Base-by-base conservation (phyloP, 2,797 vertebrate genomes). In the Siniperca undulata region DNA sequence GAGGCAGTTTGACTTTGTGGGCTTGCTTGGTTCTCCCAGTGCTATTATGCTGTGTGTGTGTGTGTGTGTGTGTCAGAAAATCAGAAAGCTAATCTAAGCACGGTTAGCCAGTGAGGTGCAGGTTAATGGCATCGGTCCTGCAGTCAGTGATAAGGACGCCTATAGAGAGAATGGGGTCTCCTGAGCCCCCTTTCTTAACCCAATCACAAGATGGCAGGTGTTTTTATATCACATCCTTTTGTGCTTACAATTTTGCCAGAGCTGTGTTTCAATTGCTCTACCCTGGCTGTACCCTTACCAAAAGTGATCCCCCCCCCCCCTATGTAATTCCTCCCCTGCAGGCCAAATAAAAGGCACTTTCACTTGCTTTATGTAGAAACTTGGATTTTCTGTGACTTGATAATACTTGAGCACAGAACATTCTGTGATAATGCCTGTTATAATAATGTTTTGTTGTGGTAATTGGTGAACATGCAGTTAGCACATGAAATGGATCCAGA, bases 41-140 rank as follows among this genome's bases (percentile, higher is more conserved):
- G 46, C 38, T 76, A 56, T 78, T 78, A 56, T 81, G 42, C 48
- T 20, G 27, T 69, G 38, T 74, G 70, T n/a, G 48, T 74, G 76
- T 2, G 53, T 27, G 40, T 56, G 40, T 38, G 27, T 56, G 82
- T 61, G 40, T 81, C 55, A 74, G 77, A 85, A 87, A 89, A 91
- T 90, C 89, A 86, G 76, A 89, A 73, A 84, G 88, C 90, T 89
- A 86, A 92, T 92, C 88, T 88, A 85, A 89, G 80, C 85, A 19
- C 20, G 38, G 88, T 83, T 86, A 86, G 69, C 82, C 83, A 75
- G 61, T 53, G 85, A 78, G 77, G 81, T 81, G 56, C 79, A 90
- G 85, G 90, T 94, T 94, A 93, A 95, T 92, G 82, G 78, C 74
- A 66, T 86, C 7, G 38, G 88, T 89, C 91, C 92, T 95, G 92